Conservation (phyloP, 2,797 vertebrate species). For the Gallinago nigripennis region DNA sequence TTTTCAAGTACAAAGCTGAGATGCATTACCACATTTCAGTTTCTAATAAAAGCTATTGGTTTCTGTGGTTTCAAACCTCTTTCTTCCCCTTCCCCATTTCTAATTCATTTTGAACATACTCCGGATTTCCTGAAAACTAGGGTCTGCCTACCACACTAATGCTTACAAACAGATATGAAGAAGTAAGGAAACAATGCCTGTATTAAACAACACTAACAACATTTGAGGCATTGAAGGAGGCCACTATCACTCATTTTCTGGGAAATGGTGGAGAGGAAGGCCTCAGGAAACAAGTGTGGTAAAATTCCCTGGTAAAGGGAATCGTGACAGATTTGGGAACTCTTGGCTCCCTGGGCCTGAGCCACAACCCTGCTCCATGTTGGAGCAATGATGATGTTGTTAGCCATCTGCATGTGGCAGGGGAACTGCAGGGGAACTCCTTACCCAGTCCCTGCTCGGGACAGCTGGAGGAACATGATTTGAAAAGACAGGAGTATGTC, state of each 20-base stretch:
- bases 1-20: background rate
- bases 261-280: background rate
- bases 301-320: background rate
- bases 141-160: background rate
- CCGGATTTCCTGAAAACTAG: background rate
- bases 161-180: background rate
- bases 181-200: background rate
- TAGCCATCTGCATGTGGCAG: fast-evolving
- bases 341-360: background rate
- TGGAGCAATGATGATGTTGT: background rate
- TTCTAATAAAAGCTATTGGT: conserved; percentile 10
- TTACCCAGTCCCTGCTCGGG: background rate
- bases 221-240: background rate
- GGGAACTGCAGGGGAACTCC: background rate
- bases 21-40: background rate
- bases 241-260: background rate
- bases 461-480: background rate
- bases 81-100: conserved; percentile 26
- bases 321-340: background rate
- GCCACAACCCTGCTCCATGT: background rate
- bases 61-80: conserved; percentile 35
- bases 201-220: background rate
- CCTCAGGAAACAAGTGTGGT: background rate
- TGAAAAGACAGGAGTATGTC: background rate
- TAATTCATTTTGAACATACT: background rate